These are phyloP conservation scores for Heterodera schachtii DNA, from an alignment of 1,140 invertebrate species.

Conservation along the genomic window DNA sequence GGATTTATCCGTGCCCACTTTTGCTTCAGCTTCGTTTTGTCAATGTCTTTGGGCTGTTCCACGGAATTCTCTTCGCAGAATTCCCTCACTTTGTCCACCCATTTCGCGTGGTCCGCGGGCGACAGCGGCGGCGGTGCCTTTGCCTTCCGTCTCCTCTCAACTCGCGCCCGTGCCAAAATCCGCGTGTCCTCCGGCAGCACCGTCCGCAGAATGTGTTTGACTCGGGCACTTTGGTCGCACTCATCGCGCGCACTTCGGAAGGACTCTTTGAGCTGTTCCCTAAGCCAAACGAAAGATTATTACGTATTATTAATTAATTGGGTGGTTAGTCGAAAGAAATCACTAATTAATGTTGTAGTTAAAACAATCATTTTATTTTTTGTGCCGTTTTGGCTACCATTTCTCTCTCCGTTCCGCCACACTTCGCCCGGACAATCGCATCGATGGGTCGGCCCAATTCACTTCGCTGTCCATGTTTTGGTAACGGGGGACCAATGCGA, in stretches of 20 bases:
- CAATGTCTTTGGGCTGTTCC: slow-evolving; percentile 15
- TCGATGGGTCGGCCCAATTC: slow-evolving; percentile 21
- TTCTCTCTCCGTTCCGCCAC: background rate
- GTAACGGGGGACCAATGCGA: slow-evolving; percentile 29
- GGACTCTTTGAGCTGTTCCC: slow-evolving; percentile 1
- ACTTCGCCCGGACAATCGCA: slow-evolving; percentile 9
- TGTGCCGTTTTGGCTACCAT: background rate
- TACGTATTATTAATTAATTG: background rate
- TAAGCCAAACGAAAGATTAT: background rate
- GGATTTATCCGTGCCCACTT: background rate
- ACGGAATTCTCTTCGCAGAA: slow-evolving; percentile 11
- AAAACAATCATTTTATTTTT: no score
- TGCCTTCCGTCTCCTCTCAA: background rate
- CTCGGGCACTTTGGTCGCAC: background rate
- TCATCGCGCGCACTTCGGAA: background rate
- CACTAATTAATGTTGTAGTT: no score
- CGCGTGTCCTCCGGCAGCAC: slow-evolving; percentile 24
- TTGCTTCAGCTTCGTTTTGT: slow-evolving; percentile 15
- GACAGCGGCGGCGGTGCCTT: background rate
- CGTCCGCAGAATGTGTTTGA: slow-evolving; percentile 20
- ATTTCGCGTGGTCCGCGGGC: background rate
- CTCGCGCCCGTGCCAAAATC: slow-evolving; percentile 4
- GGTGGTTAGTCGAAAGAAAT: background rate
- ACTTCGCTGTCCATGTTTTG: slow-evolving; percentile 16
- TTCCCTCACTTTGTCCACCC: slow-evolving; percentile 9